Percentiles rank a stretch among this genome's conserved stretches.
Conservation (phyloP, 2,888 invertebrate genomes). For the Capitulum mitella region DNA sequence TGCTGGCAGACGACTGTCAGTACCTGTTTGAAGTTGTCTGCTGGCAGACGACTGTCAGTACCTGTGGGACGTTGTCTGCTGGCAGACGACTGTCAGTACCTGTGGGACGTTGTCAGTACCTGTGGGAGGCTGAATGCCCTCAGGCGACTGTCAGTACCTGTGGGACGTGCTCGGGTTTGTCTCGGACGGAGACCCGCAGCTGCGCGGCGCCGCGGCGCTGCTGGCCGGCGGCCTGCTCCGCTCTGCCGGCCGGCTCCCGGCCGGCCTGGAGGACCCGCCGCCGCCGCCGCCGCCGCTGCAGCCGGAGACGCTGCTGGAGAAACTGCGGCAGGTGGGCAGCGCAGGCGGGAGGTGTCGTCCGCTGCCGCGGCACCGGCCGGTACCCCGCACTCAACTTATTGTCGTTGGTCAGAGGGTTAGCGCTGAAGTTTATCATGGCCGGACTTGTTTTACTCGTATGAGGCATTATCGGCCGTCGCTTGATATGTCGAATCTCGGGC, state of each 20-base stretch:
- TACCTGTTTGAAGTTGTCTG: not conserved
- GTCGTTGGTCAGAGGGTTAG: too few species aligned
- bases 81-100: not conserved
- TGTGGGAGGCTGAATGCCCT: not conserved
- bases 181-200: conserved; percentile 28
- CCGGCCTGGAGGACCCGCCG: not conserved
- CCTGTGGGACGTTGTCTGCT: not conserved
- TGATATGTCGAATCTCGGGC: too few species aligned
- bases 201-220: conserved; percentile 26
- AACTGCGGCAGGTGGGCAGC: not conserved
- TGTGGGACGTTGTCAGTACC: not conserved
- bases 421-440: too few species aligned
- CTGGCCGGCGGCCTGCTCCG: conserved; percentile 30
- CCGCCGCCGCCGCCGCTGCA: not conserved
- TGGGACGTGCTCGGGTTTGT: not conserved
- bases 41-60: not conserved
- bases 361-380: too few species aligned
- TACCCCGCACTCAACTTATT: too few species aligned
- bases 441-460: too few species aligned
- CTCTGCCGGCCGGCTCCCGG: not conserved
- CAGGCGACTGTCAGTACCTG: not conserved
- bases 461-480: too few species aligned
- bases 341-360: too few species aligned
- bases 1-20: not conserved
- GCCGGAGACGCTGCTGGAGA: not conserved